phyloP scores from a whole-genome alignment of 2,888 invertebrate species.

The Chrysolina oricalcia region DNA sequence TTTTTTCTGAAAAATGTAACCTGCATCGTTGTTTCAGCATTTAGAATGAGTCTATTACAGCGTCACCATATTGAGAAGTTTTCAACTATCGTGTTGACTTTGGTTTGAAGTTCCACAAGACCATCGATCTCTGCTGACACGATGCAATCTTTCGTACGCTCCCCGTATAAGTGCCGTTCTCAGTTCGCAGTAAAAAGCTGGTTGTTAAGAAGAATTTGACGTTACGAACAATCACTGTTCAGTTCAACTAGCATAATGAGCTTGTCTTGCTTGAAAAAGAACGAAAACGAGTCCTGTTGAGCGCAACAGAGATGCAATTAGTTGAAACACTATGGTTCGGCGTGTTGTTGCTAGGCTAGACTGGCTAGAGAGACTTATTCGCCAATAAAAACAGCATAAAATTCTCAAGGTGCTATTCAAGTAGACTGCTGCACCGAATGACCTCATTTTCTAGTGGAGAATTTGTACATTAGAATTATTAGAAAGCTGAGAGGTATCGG shows the following conservation, averaged over 20 bases:
- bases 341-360: constrained; percentile 25
- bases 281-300: not conserved
- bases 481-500: too few relatives aligned
- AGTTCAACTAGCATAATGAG: not conserved
- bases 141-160: not conserved
- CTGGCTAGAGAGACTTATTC: constrained; percentile 3
- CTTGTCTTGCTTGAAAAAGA: not conserved
- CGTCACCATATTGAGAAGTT: too few relatives aligned
- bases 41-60: too few relatives aligned
- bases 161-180: not conserved
- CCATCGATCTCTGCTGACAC: too few relatives aligned
- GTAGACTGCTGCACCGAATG: constrained; percentile 13
- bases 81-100: too few relatives aligned
- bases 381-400: constrained; percentile 25
- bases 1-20: too few relatives aligned
- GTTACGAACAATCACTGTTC: not conserved
- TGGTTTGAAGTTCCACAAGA: too few relatives aligned
- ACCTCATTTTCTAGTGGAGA: constrained; percentile 5
- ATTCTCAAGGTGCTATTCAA: constrained; percentile 24
- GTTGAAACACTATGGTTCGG: not conserved
- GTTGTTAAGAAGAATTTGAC: not conserved
- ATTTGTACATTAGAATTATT: constrained; percentile 26
- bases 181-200: not conserved
- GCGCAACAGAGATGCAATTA: not conserved
- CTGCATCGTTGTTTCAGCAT: too few relatives aligned